A percentile compares a stretch with the other conserved stretches of the same genome.
These are phyloP conservation scores for Gymnopithys bicolor DNA, from an alignment of 2,797 vertebrate species.

Conservation along the genomic window DNA sequence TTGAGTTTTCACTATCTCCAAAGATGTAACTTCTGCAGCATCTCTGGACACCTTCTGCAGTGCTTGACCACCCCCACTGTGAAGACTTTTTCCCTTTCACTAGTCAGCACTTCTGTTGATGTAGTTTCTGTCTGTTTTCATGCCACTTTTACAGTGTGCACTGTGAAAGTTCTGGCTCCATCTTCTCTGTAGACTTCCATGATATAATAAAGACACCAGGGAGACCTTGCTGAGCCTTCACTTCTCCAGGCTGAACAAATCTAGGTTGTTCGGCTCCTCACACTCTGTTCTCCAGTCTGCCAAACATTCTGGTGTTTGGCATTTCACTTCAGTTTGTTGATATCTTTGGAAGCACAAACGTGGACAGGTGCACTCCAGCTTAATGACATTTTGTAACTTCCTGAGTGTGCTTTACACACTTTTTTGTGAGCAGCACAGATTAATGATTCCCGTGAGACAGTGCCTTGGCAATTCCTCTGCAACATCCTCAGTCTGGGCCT, in stretches of 20 bases:
- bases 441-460: neutral
- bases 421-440: neutral
- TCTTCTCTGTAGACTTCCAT: neutral
- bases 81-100: neutral
- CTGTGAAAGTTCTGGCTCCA: neutral
- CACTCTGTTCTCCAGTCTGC: neutral
- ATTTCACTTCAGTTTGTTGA: neutral
- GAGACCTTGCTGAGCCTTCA: neutral
- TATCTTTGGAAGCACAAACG: neutral
- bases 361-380: neutral
- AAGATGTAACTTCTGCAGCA: neutral
- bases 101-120: neutral
- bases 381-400: neutral
- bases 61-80: too few species aligned
- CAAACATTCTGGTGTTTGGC: neutral
- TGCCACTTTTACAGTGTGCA: neutral
- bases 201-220: neutral
- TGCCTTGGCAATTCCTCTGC: neutral
- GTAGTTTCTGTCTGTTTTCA: neutral
- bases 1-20: neutral
- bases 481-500: neutral
- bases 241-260: neutral
- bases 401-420: neutral
- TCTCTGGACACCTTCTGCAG: neutral
- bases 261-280: neutral